A percentile compares a stretch with the other conserved stretches of the same genome.
Evolutionary conservation across 2,888 invertebrate species (phyloP).

Genomic region (Drosophila stalkeri): DNA sequence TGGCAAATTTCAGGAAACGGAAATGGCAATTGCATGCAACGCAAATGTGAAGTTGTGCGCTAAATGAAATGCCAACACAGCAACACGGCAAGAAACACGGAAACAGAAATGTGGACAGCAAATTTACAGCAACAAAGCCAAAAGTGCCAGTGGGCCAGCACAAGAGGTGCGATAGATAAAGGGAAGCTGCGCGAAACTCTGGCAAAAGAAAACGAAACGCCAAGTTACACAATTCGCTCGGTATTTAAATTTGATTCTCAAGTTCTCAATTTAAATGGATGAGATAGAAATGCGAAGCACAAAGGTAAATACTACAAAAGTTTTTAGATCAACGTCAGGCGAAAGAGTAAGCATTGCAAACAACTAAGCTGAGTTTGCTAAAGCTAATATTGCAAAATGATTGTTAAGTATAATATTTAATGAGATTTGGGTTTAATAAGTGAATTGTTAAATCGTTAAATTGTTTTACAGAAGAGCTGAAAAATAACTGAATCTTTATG

Average conservation of each 20-base stretch:
- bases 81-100: slow-evolving; percentile 72
- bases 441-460: background rate
- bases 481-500: background rate
- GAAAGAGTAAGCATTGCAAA: background rate
- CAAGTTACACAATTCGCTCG: slow-evolving; percentile 61
- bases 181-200: background rate
- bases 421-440: background rate
- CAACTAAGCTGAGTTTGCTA: background rate
- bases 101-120: slow-evolving; percentile 57
- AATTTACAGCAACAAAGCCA: slow-evolving; percentile 30
- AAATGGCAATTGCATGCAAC: slow-evolving; percentile 76
- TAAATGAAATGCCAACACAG: slow-evolving; percentile 79
- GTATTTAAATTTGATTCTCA: slow-evolving; percentile 70
- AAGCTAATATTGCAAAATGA: background rate
- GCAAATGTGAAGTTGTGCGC: slow-evolving; percentile 78
- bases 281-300: background rate
- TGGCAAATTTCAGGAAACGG: slow-evolving; percentile 77
- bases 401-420: background rate
- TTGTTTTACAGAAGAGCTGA: background rate
- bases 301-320: slow-evolving; percentile 25
- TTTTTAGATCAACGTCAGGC: slow-evolving; percentile 13
- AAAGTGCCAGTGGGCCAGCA: background rate
- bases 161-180: background rate
- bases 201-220: slow-evolving; percentile 17
- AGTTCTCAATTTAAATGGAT: slow-evolving; percentile 36